Conservation (phyloP, 2,113 vertebrate genomes). For the Eptesicus fuscus region DNA sequence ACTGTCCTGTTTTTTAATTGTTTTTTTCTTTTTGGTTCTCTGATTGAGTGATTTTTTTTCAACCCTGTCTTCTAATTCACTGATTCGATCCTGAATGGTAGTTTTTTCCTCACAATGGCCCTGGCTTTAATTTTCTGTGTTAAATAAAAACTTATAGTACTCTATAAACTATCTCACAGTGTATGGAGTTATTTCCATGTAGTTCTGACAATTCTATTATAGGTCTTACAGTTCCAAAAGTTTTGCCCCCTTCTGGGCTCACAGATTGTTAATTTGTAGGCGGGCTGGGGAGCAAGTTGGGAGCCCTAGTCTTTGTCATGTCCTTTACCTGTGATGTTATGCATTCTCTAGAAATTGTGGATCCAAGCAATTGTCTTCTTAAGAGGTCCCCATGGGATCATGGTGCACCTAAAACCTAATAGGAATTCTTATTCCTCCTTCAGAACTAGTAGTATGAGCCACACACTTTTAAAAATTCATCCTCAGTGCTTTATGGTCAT, state of each 20-base stretch:
- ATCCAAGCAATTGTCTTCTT: background rate
- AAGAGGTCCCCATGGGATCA: background rate
- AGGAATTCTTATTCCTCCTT: background rate
- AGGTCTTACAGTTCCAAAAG: conserved; percentile 1
- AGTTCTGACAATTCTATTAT: background rate
- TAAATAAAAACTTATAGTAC: background rate
- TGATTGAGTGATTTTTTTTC: too few relatives aligned
- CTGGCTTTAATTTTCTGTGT: background rate
- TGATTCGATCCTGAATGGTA: background rate
- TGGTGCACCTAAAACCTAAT: background rate
- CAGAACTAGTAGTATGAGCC: background rate
- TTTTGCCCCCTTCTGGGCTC: background rate
- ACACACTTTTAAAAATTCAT: background rate
- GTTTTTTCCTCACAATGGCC: background rate
- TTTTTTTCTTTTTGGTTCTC: too few relatives aligned
- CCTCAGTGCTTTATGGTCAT: background rate
- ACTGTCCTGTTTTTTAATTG: too few relatives aligned
- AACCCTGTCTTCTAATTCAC: too few relatives aligned
- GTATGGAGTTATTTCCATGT: background rate
- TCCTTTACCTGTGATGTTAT: background rate
- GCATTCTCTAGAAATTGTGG: background rate
- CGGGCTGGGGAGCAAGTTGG: background rate
- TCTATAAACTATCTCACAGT: background rate
- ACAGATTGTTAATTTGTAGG: background rate
- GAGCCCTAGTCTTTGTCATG: background rate